Base-by-base conservation (phyloP, 2,797 vertebrate genomes). In the Nasua narica region DNA sequence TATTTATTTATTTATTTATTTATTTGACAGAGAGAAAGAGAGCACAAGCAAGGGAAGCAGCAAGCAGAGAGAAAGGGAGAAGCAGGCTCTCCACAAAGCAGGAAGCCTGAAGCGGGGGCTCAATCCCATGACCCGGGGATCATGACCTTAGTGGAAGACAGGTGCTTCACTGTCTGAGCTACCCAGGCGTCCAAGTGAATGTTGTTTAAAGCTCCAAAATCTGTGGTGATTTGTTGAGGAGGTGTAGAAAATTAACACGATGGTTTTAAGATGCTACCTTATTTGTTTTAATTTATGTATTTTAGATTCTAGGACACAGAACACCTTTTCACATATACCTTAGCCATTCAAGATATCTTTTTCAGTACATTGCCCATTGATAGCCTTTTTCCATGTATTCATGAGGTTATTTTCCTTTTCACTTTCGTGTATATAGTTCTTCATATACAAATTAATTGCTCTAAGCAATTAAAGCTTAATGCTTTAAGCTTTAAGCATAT, bases 241-340 rank as follows among this genome's bases (percentile, higher is more conserved):
- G 2, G 3, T 77, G 70, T 11, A 58, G 15, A 92, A 92, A 94
- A 74, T 3, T n/a, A 87, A 23, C 50, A 54, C 9, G 35, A 56
- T 27, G 10, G 8, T 19, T 67, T 54, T 78, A 25, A 82, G 9
- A 43, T 25, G 16, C 7, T 25, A 37, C 5, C 15, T 78, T 77
- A 60, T 76, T 84, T 37, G 1, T 37, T 81, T 95, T 62, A 35
- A 52, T 87, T 60, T 86, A 25, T 12, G 5, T 74, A 69, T 78
- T 93, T 93, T 8, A 56, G 12, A 16, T 52, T 86, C 43, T 91
- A 77, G 29, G 54, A 74, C 37, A 72, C 7, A 74, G 40, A 86
- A 16, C 23, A 54, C 7, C 3, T 52, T 85, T 67, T 37, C 6
- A 52, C 43, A 1, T 56, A 40, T 23, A 21, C 18, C 18, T 46